phyloP scores from a whole-genome alignment of 1,140 invertebrate genomes.

The Microplitis mediator region DNA sequence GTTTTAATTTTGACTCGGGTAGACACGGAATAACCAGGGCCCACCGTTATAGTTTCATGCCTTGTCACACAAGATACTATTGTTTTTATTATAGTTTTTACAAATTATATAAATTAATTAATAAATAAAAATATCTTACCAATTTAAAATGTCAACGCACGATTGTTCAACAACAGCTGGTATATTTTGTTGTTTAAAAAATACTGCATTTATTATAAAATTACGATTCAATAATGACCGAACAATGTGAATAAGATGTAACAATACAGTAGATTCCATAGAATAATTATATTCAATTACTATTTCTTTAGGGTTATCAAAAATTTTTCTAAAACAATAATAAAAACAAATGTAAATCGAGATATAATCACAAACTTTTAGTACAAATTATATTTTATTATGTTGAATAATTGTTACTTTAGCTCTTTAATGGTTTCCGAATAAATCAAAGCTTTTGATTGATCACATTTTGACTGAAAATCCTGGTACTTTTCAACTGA shows the following conservation, averaged over 20 bases:
- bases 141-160: not conserved
- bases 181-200: slow-evolving; percentile 13
- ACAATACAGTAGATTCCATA: slow-evolving; percentile 38
- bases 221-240: slow-evolving; percentile 24
- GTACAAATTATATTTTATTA: too few species aligned
- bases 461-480: not conserved
- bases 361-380: too few species aligned
- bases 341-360: not conserved
- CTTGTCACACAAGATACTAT: too few species aligned
- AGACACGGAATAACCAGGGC: too few species aligned
- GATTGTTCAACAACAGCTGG: not conserved
- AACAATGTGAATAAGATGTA: slow-evolving; percentile 40
- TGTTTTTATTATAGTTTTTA: too few species aligned
- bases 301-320: slow-evolving; percentile 35
- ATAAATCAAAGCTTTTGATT: slow-evolving; percentile 2
- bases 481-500: slow-evolving; percentile 33
- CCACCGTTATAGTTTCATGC: too few species aligned
- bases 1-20: too few species aligned
- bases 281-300: slow-evolving; percentile 41
- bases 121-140: not conserved
- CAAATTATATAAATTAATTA: too few species aligned
- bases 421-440: not conserved
- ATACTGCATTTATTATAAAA: slow-evolving; percentile 26
- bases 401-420: not conserved
- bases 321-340: slow-evolving; percentile 40